Base-by-base conservation (phyloP, 2,888 invertebrate species). In the Cephus spinipes region DNA sequence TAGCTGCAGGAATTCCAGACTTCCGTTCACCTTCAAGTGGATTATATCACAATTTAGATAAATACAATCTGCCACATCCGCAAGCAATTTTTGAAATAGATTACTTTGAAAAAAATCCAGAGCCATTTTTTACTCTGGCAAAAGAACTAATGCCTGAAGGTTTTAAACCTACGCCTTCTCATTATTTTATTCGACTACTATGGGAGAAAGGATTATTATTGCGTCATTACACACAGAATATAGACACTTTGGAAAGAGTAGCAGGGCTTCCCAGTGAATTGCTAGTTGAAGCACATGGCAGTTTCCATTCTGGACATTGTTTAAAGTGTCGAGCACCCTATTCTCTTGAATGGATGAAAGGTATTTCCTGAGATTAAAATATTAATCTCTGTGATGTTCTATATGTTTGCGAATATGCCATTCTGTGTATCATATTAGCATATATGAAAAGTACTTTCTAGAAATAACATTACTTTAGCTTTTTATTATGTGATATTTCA, bases 1-100 rank as follows among this genome's bases (percentile, higher is more conserved):
- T 90, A 97, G 97, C 97, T 87, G 98, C 98, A 77, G 99, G 99
- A 68, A 98, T 99, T 85, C 99, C 99, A 32, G 99, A 99, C 91
- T 99, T 99, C 91, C 95, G 99, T 33, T 97, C 98, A 32, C 98
- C 98, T 0, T 97, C 96, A 36, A 96, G 96, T 77, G 99, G 99
- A 0, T 93, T 99, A 1, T 99, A 99, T 90, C 94, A 96, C 90
- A 98, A 98, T 90, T 93, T 99, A 73, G 94, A 96, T 85, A 97
- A 98, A 90, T 99, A 98, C 91, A 95, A 98, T 83, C 92, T 99
- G 73, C 97, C 98, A 0, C 94, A 97, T 92, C 98, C 98, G 0
- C 96, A 97, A 89, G 97, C 97, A 1, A 97, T 99, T 85, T 99
- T 99, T 90, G 97, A 98, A 89, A 93, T 98, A 76, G 95, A 95